phyloP scores from a whole-genome alignment of 2,888 invertebrate species.

The Drepanosiphum platanoidis region DNA sequence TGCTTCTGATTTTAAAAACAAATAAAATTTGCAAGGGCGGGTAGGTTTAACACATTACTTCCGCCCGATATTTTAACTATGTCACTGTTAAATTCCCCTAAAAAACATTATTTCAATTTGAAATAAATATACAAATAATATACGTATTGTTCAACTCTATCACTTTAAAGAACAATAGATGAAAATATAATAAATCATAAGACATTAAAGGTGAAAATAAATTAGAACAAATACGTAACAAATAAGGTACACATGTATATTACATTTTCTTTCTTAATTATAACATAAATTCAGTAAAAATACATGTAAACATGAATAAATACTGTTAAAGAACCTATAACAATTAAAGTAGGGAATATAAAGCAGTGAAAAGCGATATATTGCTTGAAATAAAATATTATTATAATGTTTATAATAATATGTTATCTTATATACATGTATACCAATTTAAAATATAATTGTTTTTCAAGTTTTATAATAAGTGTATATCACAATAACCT shows the following conservation, averaged over 20 bases:
- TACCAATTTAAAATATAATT: slow-evolving; percentile 42
- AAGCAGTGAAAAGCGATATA: slow-evolving; percentile 23
- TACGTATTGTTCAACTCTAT: background rate
- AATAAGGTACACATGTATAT: slow-evolving; percentile 39
- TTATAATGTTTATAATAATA: slow-evolving; percentile 30
- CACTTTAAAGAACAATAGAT: background rate
- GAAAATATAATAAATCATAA: slow-evolving; percentile 41
- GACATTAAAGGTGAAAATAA: background rate
- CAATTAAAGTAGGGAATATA: slow-evolving; percentile 17
- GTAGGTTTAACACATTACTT: too few species aligned
- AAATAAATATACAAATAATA: background rate
- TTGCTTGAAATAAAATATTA: slow-evolving; percentile 15
- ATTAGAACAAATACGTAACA: slow-evolving; percentile 35
- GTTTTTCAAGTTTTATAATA: slow-evolving; percentile 25
- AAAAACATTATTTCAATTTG: too few species aligned
- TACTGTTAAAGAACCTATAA: background rate
- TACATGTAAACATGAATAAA: background rate
- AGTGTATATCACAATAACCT: slow-evolving; percentile 30
- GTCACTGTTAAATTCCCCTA: too few species aligned
- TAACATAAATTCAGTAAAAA: slow-evolving; percentile 16
- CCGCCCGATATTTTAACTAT: too few species aligned
- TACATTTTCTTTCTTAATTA: background rate
- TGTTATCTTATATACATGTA: slow-evolving; percentile 51
- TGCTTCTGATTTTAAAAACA: too few species aligned
- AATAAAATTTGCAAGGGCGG: too few species aligned